Conservation (phyloP, 2,888 invertebrate genomes). For the Acholoe squamosa region DNA sequence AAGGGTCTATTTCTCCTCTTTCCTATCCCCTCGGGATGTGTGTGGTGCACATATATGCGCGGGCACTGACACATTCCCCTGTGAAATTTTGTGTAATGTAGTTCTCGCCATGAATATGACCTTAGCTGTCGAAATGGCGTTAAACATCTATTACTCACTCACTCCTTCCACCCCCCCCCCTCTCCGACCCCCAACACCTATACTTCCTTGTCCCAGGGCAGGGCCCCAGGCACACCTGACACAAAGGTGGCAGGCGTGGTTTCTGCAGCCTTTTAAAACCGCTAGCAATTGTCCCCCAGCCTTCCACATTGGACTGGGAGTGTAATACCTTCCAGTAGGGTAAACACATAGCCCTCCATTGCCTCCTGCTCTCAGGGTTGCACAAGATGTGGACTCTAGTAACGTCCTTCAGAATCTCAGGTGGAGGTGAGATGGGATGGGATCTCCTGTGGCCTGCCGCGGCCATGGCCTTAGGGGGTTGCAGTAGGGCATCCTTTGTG, state of each 20-base stretch:
- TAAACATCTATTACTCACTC: too few species aligned
- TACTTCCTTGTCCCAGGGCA: not conserved
- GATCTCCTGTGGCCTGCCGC: not conserved
- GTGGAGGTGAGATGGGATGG: too few species aligned
- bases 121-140: too few species aligned
- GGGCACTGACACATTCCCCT: too few species aligned
- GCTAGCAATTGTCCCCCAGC: not conserved
- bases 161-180: too few species aligned
- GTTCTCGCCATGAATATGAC: too few species aligned
- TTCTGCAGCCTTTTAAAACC: not conserved
- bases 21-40: too few species aligned
- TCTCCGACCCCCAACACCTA: too few species aligned
- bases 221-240: not conserved
- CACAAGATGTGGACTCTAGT: conserved; percentile 30
- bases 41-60: too few species aligned
- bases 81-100: too few species aligned
- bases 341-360: not conserved
- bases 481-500: not conserved
- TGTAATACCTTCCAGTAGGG: conserved; percentile 29
- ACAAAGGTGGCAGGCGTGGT: conserved; percentile 5
- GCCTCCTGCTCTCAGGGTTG: conserved; percentile 11
- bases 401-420: not conserved
- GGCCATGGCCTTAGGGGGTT: not conserved
- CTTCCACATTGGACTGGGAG: not conserved
- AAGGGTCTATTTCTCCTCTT: too few species aligned